Evolutionary conservation across 2,113 vertebrate species (phyloP).

Genomic region (Labrus mixtus): DNA sequence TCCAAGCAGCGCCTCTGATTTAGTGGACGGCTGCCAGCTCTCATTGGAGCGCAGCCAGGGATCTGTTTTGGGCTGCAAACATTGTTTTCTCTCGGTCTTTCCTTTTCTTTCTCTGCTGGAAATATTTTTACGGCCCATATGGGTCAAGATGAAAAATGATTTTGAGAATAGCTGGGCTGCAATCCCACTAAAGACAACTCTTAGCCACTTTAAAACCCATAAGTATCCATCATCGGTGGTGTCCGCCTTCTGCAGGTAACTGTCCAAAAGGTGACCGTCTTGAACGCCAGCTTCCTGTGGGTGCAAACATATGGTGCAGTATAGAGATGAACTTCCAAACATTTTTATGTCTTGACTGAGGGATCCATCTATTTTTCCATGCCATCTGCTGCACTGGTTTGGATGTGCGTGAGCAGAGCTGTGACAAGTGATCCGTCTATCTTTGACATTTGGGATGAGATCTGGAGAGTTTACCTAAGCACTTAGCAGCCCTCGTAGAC

Average conservation of each 20-base stretch:
- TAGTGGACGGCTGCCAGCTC: conserved; percentile 64
- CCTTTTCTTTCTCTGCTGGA: conserved; percentile 41
- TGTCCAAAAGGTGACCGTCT: conserved; percentile 28
- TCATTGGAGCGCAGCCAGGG: conserved; percentile 52
- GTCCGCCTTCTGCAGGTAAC: conserved; percentile 42
- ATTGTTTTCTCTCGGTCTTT: conserved; percentile 45
- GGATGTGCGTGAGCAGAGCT: conserved; percentile 53
- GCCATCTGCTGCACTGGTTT: conserved; percentile 66
- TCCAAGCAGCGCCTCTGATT: conserved; percentile 74
- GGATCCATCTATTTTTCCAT: conserved; percentile 52
- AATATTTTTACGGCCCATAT: conserved; percentile 49
- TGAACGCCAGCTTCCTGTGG: conserved; percentile 31
- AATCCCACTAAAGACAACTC: conserved; percentile 55
- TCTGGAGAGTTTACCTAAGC: conserved; percentile 59
- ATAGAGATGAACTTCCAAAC: conserved; percentile 57
- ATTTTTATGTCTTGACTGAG: conserved; percentile 50
- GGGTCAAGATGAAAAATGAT: conserved; percentile 67
- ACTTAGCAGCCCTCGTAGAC: conserved; percentile 34
- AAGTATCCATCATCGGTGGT: conserved; percentile 60
- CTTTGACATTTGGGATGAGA: conserved; percentile 55
- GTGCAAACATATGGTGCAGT: conserved; percentile 66
- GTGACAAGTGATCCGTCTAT: conserved; percentile 59
- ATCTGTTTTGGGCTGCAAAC: conserved; percentile 55
- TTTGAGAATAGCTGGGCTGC: conserved; percentile 42
- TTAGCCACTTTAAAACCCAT: conserved; percentile 43